These are phyloP conservation scores for Anorthoa munda DNA, from an alignment of 2,888 invertebrate genomes.

Conservation along the genomic window DNA sequence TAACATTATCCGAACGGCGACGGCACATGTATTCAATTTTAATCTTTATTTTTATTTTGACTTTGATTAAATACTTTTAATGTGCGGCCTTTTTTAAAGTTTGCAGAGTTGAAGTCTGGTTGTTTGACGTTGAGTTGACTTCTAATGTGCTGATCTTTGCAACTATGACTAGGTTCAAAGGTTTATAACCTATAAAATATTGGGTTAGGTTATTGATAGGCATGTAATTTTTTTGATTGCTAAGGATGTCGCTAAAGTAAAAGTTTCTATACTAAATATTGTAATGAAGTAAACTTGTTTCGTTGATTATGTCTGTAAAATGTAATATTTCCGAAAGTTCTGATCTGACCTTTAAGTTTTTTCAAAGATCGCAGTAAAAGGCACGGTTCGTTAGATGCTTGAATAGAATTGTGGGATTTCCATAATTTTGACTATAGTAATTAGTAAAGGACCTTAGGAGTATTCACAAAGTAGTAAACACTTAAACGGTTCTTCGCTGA, in stretches of 20 bases:
- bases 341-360: not conserved
- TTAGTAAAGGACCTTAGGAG: no score
- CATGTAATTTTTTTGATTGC: conserved; percentile 3
- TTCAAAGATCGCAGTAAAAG: no score
- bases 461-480: not conserved
- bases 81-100: conserved; percentile 30
- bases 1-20: conserved; percentile 44
- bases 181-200: not conserved
- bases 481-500: not conserved
- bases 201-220: not conserved
- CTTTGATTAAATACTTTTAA: conserved; percentile 61
- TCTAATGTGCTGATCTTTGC: conserved; percentile 12
- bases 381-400: no score
- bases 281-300: no score
- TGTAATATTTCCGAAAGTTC: no score
- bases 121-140: conserved; percentile 15
- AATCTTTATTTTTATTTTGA: conserved; percentile 60
- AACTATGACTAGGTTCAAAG: conserved; percentile 9
- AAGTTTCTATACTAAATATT: no score
- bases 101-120: not conserved
- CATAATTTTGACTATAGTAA: no score
- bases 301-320: no score
- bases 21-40: conserved; percentile 42
- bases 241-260: not conserved
- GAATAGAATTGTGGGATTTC: no score